These are phyloP conservation scores for Pomatorhinus ruficollis DNA, from an alignment of 2,113 vertebrate genomes.

Conservation along the genomic window DNA sequence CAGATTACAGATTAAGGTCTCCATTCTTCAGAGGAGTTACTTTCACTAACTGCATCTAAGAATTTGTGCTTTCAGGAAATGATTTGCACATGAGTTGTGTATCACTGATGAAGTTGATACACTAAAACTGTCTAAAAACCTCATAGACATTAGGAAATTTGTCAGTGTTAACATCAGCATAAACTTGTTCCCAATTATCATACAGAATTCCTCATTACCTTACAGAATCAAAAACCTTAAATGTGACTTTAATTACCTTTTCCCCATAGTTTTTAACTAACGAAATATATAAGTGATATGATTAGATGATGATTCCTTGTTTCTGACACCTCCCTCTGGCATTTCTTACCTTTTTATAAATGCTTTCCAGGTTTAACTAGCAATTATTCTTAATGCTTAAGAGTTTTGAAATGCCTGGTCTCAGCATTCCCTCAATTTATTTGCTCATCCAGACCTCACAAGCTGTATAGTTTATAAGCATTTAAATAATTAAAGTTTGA, in stretches of 20 bases:
- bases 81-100: not conserved
- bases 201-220: not conserved
- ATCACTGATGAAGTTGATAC: not conserved
- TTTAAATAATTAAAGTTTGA: slow-evolving; percentile 58
- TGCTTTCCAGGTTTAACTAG: not conserved
- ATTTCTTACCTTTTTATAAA: not conserved
- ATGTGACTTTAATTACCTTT: not conserved
- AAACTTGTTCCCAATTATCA: not conserved
- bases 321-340: not conserved
- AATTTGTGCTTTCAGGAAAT: not conserved
- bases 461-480: not conserved
- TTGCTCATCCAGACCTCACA: slow-evolving; percentile 42
- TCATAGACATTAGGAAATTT: not conserved
- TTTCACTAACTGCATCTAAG: not conserved
- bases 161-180: not conserved
- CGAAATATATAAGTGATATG: not conserved
- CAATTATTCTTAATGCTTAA: slow-evolving; percentile 27
- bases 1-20: not conserved
- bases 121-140: not conserved
- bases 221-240: not conserved
- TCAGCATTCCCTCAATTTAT: slow-evolving; percentile 33
- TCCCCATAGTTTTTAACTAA: not conserved
- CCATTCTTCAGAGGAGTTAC: not conserved
- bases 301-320: not conserved
- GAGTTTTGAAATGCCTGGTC: slow-evolving; percentile 19